Evolutionary conservation across 2,797 vertebrate species (phyloP).

Genomic region (Pipistrellus kuhlii): DNA sequence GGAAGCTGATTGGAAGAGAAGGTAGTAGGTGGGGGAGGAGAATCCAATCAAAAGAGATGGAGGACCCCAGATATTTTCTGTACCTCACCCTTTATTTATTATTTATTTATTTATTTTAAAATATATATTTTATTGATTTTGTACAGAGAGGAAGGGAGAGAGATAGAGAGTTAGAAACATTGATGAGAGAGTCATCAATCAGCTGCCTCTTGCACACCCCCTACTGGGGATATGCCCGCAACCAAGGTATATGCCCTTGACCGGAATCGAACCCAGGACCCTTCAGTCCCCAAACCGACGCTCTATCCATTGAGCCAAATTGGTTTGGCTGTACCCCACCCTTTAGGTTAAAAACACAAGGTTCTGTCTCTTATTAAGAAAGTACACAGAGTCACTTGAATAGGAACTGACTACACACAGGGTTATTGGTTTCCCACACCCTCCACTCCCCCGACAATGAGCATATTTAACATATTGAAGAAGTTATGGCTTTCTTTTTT

Average conservation of each 20-base stretch:
- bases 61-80: background rate
- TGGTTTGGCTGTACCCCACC: background rate
- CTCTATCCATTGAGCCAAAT: too few species aligned
- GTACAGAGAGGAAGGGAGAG: too few species aligned
- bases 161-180: too few species aligned
- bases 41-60: background rate
- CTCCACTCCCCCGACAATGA: background rate
- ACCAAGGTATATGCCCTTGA: too few species aligned
- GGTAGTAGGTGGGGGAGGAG: background rate
- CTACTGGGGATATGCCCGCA: too few species aligned
- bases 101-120: too few species aligned
- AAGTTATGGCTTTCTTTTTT: background rate
- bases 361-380: background rate
- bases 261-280: too few species aligned
- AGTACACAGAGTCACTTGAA: background rate
- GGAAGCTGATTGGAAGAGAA: background rate
- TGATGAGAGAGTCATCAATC: too few species aligned
- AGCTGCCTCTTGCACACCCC: too few species aligned
- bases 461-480: background rate
- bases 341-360: background rate
- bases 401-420: background rate
- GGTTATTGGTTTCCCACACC: background rate
- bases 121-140: too few species aligned
- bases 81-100: background rate
- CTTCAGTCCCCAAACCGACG: too few species aligned